Base-by-base conservation (phyloP, 92 coral and sea anemone species). In the Zoanthus sociatus region DNA sequence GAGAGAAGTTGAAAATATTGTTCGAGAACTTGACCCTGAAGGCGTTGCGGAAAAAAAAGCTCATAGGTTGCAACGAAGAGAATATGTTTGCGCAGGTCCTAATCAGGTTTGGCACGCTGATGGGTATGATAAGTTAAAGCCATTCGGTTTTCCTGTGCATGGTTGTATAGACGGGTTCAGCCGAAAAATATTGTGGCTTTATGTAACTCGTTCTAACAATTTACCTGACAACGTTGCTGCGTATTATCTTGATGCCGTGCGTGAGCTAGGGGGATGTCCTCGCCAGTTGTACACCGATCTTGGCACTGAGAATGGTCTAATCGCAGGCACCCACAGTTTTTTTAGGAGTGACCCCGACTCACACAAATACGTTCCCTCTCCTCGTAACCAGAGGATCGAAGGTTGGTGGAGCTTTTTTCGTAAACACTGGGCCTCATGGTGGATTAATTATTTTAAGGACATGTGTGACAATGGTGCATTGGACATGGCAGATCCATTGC, bases 81-180 rank as follows among this genome's bases (percentile, higher is more conserved):
- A 44, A 69, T 90, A 87, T 84, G 47, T 75, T 75, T 86, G 83
- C 56, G 88, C 93, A 32, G 90, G 90, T 67, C 90, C 90, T 54
- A 90, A 90, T 76, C 54, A 78, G 87, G 92, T 89, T n/a, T 86
- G 88, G 92, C 92, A 90, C 50, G 92, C 87, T 0, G 92, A 86
- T 81, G 87, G 90, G 71, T 86, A 90, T 85, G 87, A 90, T 26
- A 86, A 86, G 64, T 74, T 90, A 55, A 90, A 90, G 74, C 92
- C 90, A 2, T 86, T 58, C 21, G 84, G 87, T 69, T 89, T 86
- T 73, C 90, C 92, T 11, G 66, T 90, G 9, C 90, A 86, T 46
- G 92, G 92, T 79, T 45, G 82, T n/a, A 86, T 86, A 82, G 93
- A 90, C 87, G 88, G 90, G 77, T 90, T 90, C 89, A 90, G 93